Evolutionary conservation across 2,113 vertebrate genomes (phyloP).

Genomic region (Tachysurus fulvidraco): DNA sequence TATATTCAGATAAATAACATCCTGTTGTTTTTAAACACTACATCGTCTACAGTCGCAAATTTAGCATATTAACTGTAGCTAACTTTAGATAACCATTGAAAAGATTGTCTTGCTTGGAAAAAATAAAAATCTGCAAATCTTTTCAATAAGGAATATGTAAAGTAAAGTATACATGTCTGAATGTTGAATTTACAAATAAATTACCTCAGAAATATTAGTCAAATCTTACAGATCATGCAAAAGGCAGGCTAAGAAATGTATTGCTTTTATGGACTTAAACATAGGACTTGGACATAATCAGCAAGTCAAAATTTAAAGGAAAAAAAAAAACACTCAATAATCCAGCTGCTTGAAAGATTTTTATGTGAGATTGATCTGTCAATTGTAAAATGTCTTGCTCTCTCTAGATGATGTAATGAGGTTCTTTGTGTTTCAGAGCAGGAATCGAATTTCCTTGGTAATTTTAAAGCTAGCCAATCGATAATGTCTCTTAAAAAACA

Average conservation of each 20-base stretch:
- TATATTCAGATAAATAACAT: neutral
- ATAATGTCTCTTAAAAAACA: neutral
- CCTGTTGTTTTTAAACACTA: neutral
- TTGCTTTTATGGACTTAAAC: neutral
- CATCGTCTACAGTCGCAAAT: neutral
- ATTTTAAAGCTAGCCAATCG: conserved; percentile 7
- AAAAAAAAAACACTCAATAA: neutral
- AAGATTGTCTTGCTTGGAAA: neutral
- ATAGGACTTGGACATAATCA: neutral
- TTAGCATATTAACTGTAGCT: no score
- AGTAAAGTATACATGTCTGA: neutral
- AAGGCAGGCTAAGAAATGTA: no score
- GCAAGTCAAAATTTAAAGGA: no score
- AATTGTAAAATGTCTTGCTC: neutral
- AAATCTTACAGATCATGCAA: neutral
- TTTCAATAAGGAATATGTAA: neutral
- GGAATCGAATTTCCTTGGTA: neutral
- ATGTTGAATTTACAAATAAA: no score
- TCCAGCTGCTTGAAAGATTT: neutral
- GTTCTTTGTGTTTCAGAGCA: neutral
- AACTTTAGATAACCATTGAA: neutral
- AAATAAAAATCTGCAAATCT: neutral
- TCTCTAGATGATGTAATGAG: neutral
- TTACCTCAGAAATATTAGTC: neutral
- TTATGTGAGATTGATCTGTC: neutral